Percentiles rank a stretch among this genome's conserved stretches.
These are phyloP conservation scores for Chelonoidis abingdonii DNA, from an alignment of 2,113 vertebrate genomes.

Conservation along the genomic window DNA sequence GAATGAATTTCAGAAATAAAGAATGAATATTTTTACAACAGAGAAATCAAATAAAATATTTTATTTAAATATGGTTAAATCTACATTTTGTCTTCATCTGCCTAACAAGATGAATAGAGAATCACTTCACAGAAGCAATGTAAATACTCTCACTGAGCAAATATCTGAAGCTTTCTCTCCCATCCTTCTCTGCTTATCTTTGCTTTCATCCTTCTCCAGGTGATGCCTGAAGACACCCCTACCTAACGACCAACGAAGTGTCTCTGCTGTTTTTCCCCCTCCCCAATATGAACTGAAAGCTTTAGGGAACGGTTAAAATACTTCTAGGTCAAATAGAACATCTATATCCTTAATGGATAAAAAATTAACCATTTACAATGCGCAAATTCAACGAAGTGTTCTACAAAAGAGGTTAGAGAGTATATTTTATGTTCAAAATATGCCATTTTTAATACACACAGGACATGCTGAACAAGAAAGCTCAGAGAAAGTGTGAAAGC, in stretches of 20 bases:
- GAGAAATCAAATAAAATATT: not conserved
- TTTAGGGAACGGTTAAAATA: not conserved
- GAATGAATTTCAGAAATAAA: conserved; percentile 47
- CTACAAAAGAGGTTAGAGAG: not conserved
- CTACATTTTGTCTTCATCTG: not conserved
- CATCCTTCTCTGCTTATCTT: not conserved
- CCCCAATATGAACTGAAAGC: not conserved
- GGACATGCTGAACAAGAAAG: conserved; percentile 43
- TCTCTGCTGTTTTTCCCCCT: not conserved
- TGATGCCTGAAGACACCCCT: not conserved
- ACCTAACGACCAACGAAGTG: not conserved
- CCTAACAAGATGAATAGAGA: not conserved
- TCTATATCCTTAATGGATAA: not conserved
- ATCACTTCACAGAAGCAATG: not conserved
- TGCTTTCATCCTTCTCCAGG: not conserved
- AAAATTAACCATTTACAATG: not conserved
- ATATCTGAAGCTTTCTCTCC: not conserved
- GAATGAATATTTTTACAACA: not conserved
- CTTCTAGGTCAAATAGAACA: not conserved
- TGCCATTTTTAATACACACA: not conserved
- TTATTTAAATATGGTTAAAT: not conserved
- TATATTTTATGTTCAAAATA: not conserved
- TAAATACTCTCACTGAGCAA: not conserved
- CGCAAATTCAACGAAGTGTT: not conserved
- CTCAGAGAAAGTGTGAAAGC: conserved; percentile 34